Evolutionary conservation across 2,113 vertebrate species (phyloP).

Genomic region (Cyanoliseus patagonus): DNA sequence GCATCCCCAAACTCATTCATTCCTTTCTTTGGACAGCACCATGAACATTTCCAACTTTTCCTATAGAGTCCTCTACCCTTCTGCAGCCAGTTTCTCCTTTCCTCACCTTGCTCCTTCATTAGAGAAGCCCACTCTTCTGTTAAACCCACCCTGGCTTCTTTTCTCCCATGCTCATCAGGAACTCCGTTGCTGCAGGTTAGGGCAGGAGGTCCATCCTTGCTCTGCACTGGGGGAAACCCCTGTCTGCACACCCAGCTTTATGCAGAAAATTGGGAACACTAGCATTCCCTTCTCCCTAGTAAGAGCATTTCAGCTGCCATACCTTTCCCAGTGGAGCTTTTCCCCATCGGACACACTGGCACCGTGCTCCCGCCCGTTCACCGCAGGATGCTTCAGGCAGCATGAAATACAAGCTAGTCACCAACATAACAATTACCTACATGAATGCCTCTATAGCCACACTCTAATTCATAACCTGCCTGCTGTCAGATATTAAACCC

Average conservation of each 20-base stretch:
- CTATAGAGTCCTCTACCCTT: neutral
- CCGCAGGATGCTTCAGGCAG: neutral
- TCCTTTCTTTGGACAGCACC: neutral
- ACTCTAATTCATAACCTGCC: neutral
- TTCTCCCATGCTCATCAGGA: neutral
- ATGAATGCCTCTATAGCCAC: neutral
- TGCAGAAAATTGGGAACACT: neutral
- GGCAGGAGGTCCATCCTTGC: neutral
- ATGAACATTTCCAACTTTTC: accelerated
- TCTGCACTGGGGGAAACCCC: neutral
- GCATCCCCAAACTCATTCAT: neutral
- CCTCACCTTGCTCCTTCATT: neutral
- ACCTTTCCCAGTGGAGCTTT: neutral
- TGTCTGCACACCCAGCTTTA: neutral
- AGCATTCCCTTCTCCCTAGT: neutral
- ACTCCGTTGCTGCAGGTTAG: neutral
- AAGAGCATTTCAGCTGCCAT: neutral
- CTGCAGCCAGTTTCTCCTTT: neutral
- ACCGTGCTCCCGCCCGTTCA: accelerated
- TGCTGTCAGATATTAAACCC: neutral
- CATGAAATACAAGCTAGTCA: neutral
- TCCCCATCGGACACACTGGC: neutral
- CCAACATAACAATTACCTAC: neutral
- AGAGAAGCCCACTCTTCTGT: neutral
- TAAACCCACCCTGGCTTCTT: neutral